These are phyloP conservation scores for Corythornis madagascariensis DNA, from an alignment of 2,113 vertebrate genomes.

Conservation along the genomic window DNA sequence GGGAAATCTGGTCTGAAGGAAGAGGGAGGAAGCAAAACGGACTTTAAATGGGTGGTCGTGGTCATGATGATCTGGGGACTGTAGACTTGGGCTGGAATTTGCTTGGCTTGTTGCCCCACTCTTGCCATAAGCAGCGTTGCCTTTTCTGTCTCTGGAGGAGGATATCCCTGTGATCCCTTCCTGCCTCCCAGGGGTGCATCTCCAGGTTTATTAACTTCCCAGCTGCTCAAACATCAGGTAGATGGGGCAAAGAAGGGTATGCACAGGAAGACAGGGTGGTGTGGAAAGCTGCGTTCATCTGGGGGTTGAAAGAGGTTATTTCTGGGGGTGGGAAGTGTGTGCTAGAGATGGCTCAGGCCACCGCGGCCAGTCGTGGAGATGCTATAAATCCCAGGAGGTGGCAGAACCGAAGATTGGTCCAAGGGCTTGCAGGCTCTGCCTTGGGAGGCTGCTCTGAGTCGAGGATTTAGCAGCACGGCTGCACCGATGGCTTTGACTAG, in stretches of 20 bases:
- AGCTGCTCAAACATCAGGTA: rapidly evolving
- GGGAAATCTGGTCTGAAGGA: neutral
- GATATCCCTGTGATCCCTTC: neutral
- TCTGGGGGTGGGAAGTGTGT: neutral
- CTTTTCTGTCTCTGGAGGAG: neutral
- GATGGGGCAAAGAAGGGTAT: neutral
- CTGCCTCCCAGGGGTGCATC: neutral
- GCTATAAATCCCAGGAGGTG: neutral
- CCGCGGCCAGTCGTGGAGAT: neutral
- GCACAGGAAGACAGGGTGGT: rapidly evolving
- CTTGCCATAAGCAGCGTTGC: neutral
- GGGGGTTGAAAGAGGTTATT: neutral
- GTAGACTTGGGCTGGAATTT: neutral
- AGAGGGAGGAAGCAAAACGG: neutral
- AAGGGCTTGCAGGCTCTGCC: neutral
- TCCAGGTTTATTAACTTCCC: neutral
- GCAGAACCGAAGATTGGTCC: no score
- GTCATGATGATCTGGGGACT: neutral
- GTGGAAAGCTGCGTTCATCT: neutral
- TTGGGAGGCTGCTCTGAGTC: neutral
- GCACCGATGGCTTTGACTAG: neutral
- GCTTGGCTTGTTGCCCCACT: neutral
- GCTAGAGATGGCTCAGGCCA: neutral
- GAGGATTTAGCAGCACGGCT: neutral
- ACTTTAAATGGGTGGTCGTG: neutral